A percentile compares a stretch with the other conserved stretches of the same genome.
These are phyloP conservation scores for Callyntrura sp. DNA, from an alignment of 2,888 invertebrate species.

Conservation along the genomic window DNA sequence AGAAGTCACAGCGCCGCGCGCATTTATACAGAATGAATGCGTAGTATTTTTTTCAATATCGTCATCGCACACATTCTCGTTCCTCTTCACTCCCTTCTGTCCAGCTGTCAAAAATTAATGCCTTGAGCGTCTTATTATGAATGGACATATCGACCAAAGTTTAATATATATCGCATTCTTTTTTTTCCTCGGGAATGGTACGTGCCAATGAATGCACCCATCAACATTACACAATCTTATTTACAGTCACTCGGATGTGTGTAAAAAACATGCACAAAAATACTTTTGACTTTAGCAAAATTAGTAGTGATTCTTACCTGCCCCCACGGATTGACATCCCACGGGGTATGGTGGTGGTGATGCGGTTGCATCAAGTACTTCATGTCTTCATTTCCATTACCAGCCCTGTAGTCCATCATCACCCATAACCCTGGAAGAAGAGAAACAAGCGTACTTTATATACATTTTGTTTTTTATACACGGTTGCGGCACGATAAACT, in stretches of 20 bases:
- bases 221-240: constrained; percentile 13
- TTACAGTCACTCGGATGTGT: neutral
- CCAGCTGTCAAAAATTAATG: constrained; percentile 75
- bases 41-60: constrained; percentile 34
- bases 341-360: constrained; percentile 83
- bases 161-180: constrained; percentile 18
- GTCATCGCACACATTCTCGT: neutral
- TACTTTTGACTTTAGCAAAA: constrained; percentile 9
- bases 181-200: constrained; percentile 67
- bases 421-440: constrained; percentile 79
- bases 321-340: constrained; percentile 83
- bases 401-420: constrained; percentile 82
- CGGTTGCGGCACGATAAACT: too few relatives aligned
- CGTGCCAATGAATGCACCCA: constrained; percentile 64
- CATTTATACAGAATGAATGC: constrained; percentile 49
- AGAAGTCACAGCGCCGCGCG: constrained; percentile 63
- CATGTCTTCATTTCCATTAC: constrained; percentile 84
- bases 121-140: constrained; percentile 68
- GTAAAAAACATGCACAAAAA: neutral
- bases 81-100: neutral
- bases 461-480: neutral
- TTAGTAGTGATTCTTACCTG: constrained; percentile 73
- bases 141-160: constrained; percentile 14
- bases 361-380: constrained; percentile 84
- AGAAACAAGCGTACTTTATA: neutral